A percentile compares a stretch with the other conserved stretches of the same genome.
phyloP scores from a whole-genome alignment of 2,888 invertebrate species.

The Cryptus armator region DNA sequence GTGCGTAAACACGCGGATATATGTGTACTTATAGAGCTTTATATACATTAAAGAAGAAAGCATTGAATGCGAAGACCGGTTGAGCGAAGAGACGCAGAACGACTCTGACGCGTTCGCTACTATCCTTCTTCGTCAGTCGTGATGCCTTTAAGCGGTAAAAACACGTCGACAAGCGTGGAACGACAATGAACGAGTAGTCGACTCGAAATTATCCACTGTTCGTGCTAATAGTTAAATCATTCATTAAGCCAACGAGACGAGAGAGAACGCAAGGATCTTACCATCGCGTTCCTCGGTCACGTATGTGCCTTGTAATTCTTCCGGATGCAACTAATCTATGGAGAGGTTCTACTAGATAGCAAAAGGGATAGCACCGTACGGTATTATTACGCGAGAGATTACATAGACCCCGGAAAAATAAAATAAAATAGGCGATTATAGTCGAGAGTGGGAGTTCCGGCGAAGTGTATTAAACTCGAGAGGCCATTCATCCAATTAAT shows the following conservation, averaged over 20 bases:
- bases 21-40: not conserved
- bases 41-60: not conserved
- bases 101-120: not conserved
- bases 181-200: slow-evolving; percentile 19
- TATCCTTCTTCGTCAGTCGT: not conserved
- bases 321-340: slow-evolving; percentile 72
- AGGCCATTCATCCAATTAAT: slow-evolving; percentile 4
- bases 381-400: slow-evolving; percentile 35
- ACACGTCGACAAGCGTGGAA: not conserved
- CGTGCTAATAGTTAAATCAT: slow-evolving; percentile 62
- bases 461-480: slow-evolving; percentile 1
- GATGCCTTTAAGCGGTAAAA: not conserved
- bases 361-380: slow-evolving; percentile 41
- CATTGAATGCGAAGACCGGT: slow-evolving; percentile 6
- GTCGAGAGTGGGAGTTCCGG: not conserved
- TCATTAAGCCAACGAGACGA: slow-evolving; percentile 51
- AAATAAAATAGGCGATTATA: slow-evolving; percentile 18
- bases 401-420: slow-evolving; percentile 1
- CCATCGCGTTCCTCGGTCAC: slow-evolving; percentile 52
- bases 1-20: slow-evolving; percentile 4
- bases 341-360: slow-evolving; percentile 49
- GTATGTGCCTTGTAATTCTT: slow-evolving; percentile 70
- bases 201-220: slow-evolving; percentile 59
- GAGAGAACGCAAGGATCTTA: not conserved
- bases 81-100: not conserved